Conservation (phyloP, 2,797 vertebrate genomes). For the Stomatorhinus walkeri region DNA sequence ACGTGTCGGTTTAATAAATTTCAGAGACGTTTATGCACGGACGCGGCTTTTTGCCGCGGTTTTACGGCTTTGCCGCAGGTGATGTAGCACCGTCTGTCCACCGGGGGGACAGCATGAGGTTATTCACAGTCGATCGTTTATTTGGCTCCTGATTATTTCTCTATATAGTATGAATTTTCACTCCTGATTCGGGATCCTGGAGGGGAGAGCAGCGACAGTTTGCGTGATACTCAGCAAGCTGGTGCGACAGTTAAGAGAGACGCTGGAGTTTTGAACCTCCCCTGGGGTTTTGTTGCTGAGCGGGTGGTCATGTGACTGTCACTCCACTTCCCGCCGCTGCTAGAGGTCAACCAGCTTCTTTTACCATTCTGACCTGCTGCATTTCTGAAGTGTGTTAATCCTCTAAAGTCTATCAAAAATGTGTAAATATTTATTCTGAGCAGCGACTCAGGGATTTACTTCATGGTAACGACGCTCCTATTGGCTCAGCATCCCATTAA, state of each 20-base stretch:
- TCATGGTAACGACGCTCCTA: background rate
- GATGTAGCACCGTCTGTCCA: background rate
- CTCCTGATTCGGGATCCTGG: background rate
- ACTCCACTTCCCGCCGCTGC: background rate
- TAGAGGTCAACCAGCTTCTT: background rate
- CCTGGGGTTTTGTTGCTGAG: background rate
- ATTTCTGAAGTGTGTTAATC: background rate
- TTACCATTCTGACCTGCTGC: background rate
- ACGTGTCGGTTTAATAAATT: background rate
- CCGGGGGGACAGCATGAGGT: background rate
- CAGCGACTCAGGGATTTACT: background rate
- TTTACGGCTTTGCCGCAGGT: background rate
- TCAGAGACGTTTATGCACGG: background rate
- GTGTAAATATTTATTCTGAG: background rate
- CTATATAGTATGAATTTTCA: background rate
- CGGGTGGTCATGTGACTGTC: background rate
- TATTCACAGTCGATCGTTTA: background rate
- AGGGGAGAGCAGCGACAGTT: background rate
- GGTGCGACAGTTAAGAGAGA: background rate
- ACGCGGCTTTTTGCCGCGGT: background rate
- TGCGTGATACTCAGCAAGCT: background rate
- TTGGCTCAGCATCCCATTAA: background rate
- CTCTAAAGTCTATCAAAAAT: background rate
- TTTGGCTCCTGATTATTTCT: background rate
- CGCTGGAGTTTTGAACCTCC: background rate